Conservation (phyloP, 2,113 vertebrate species). For the Hyla sarda region DNA sequence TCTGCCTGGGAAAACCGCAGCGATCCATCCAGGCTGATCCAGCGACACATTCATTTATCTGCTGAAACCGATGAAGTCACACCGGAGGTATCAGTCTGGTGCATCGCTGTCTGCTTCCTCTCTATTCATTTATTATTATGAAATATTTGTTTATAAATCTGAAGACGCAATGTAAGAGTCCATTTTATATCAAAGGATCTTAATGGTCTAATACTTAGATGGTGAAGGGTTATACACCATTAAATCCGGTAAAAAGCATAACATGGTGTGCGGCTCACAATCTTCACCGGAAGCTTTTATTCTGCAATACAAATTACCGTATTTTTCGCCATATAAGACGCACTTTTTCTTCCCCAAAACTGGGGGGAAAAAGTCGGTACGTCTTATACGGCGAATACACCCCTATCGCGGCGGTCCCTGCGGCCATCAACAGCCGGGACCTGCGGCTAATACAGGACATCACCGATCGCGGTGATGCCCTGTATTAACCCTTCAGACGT, state of each 20-base stretch:
- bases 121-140: constrained; percentile 23
- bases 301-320: not conserved
- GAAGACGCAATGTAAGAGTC: not conserved
- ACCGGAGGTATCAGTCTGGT: constrained; percentile 16
- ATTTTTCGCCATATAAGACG: no score
- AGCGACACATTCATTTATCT: constrained; percentile 44
- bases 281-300: not conserved
- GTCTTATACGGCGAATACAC: no score
- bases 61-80: constrained; percentile 36
- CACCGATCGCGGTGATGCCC: no score
- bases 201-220: not conserved
- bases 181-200: not conserved
- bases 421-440: no score
- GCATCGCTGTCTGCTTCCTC: not conserved
- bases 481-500: no score
- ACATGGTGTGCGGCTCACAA: not conserved
- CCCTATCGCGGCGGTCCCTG: no score
- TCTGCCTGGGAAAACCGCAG: constrained; percentile 39
- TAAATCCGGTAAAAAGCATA: not conserved
- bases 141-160: constrained; percentile 26
- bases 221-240: not conserved
- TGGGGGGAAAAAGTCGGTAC: no score
- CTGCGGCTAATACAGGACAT: no score
- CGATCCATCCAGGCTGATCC: constrained; percentile 13
- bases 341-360: no score